phyloP scores from a whole-genome alignment of 1,140 invertebrate genomes.

The Zophobas morio region DNA sequence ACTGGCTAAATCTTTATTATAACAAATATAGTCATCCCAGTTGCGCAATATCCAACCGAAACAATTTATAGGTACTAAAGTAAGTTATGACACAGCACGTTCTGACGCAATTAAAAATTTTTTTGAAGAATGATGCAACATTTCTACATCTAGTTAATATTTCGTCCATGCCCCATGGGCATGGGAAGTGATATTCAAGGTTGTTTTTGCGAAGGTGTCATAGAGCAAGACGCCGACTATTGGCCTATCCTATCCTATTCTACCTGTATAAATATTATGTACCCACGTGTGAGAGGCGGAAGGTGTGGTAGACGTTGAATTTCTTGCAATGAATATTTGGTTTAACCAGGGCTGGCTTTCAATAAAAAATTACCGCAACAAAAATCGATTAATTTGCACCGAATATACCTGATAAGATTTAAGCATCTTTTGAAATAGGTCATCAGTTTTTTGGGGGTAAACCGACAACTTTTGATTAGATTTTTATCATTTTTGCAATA shows the following conservation, averaged over 20 bases:
- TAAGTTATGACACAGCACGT: constrained; percentile 7
- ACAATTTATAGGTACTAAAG: constrained; percentile 30
- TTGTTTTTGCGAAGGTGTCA: constrained; percentile 16
- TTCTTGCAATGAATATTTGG: constrained; percentile 27
- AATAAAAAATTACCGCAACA: background rate
- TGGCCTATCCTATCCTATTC: constrained; percentile 34
- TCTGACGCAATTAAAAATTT: constrained; percentile 16
- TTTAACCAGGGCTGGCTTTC: background rate
- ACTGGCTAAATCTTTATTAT: no score
- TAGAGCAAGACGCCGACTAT: constrained; percentile 26
- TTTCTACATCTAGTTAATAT: constrained; percentile 7
- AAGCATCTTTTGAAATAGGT: no score
- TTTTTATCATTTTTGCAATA: no score
- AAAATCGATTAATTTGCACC: no score
- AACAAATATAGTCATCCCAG: constrained; percentile 2
- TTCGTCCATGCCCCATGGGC: constrained; percentile 3
- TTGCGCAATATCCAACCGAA: constrained; percentile 20
- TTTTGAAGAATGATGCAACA: constrained; percentile 25
- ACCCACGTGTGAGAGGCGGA: constrained; percentile 18
- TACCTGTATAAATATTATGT: constrained; percentile 25
- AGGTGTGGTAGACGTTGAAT: constrained; percentile 27
- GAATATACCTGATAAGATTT: no score
- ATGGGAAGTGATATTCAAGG: constrained; percentile 33
- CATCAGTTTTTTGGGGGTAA: no score
- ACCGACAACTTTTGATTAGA: no score